These are phyloP conservation scores for Drosophila funebris DNA, from an alignment of 1,140 invertebrate species.

Conservation along the genomic window DNA sequence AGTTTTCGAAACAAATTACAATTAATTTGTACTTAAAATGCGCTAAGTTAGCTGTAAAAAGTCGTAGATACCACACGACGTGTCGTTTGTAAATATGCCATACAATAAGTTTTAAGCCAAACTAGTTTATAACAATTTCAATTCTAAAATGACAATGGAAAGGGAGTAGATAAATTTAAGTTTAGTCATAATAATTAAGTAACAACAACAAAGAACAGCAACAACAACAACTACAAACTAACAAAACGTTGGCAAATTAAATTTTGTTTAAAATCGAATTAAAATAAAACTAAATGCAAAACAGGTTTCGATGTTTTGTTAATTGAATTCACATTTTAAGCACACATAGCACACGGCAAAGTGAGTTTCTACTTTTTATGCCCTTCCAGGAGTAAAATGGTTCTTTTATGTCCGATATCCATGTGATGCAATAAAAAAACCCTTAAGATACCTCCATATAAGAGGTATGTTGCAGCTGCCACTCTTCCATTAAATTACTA, in stretches of 20 bases:
- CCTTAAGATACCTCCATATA: too few species aligned
- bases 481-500: too few species aligned
- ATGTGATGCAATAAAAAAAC: too few species aligned
- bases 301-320: conserved; percentile 46
- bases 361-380: conserved; percentile 39
- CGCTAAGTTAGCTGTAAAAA: conserved; percentile 64
- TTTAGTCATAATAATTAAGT: conserved; percentile 60
- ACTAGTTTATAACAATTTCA: conserved; percentile 72
- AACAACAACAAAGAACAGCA: conserved; percentile 31
- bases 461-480: too few species aligned
- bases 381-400: conserved; percentile 3
- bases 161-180: conserved; percentile 73
- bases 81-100: conserved; percentile 73
- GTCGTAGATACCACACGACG: conserved; percentile 55
- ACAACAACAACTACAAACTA: conserved; percentile 35
- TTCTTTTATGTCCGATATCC: too few species aligned
- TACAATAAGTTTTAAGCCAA: conserved; percentile 78
- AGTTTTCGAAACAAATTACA: conserved; percentile 47
- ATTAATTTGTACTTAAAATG: conserved; percentile 78
- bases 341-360: conserved; percentile 39
- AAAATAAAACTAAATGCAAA: conserved; percentile 55
- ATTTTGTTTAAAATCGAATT: conserved; percentile 69
- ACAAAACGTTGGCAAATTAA: conserved; percentile 68
- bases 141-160: conserved; percentile 57
- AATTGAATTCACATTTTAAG: conserved; percentile 36